These are phyloP conservation scores for Eubasilissa regina DNA, from an alignment of 1,140 invertebrate genomes.

Conservation along the genomic window DNA sequence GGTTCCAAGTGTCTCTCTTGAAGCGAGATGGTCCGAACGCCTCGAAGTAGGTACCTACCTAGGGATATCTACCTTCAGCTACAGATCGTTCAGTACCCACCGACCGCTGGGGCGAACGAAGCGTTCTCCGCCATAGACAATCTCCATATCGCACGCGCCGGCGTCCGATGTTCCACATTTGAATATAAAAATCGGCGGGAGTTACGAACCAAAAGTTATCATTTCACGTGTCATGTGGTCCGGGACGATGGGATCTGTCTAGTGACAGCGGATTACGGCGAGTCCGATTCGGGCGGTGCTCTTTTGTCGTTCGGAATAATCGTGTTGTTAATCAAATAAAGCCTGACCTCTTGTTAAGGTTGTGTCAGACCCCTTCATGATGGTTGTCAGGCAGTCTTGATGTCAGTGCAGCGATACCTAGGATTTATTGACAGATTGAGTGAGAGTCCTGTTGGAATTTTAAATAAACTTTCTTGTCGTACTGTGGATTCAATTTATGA, in stretches of 20 bases:
- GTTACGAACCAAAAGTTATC: no score
- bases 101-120: conserved; percentile 31
- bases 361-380: conserved; percentile 2
- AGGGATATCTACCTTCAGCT: conserved; percentile 27
- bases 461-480: no score
- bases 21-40: conserved; percentile 21
- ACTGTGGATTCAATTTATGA: no score
- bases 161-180: conserved; percentile 2
- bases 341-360: not conserved
- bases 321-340: conserved; percentile 8
- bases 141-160: conserved; percentile 33
- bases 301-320: conserved; percentile 4
- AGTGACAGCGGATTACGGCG: not conserved
- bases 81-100: conserved; percentile 36
- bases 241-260: not conserved
- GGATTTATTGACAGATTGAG: no score
- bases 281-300: not conserved
- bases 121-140: not conserved
- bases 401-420: no score
- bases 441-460: no score
- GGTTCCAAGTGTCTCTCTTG: not conserved
- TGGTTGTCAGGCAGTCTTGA: conserved; percentile 22
- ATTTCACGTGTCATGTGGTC: not conserved
- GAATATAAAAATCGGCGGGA: no score
- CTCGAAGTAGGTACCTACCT: conserved; percentile 11